Percentiles rank a stretch among this genome's conserved stretches.
These are phyloP conservation scores for Platysternon megacephalum DNA, from an alignment of 2,113 vertebrate species.

Conservation along the genomic window DNA sequence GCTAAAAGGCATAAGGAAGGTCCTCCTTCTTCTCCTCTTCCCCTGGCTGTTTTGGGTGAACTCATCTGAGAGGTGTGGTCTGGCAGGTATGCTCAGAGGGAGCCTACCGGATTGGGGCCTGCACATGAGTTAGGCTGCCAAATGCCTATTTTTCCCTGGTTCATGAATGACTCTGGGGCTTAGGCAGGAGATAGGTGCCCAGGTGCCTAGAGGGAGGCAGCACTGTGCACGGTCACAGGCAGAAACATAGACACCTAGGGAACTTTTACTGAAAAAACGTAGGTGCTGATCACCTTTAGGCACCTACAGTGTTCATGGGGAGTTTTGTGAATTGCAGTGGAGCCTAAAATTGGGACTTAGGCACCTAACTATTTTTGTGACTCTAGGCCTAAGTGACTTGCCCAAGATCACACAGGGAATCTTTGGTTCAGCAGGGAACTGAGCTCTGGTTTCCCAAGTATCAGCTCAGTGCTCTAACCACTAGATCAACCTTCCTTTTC, in stretches of 20 bases:
- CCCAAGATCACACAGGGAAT: not conserved
- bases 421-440: not conserved
- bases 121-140: too few species aligned
- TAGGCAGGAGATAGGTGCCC: too few species aligned
- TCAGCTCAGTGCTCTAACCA: not conserved
- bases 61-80: not conserved
- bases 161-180: too few species aligned
- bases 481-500: not conserved
- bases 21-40: not conserved
- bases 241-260: too few species aligned
- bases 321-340: not conserved
- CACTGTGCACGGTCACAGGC: too few species aligned
- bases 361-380: not conserved
- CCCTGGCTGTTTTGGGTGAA: not conserved
- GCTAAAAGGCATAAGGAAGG: not conserved
- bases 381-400: not conserved
- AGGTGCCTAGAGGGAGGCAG: too few species aligned
- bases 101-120: too few species aligned
- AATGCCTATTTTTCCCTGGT: too few species aligned
- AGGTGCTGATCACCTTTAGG: too few species aligned
- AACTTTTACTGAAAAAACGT: too few species aligned
- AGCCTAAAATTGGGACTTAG: not conserved
- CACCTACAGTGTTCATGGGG: too few species aligned
- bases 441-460: not conserved
- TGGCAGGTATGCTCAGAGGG: not conserved